Base-by-base conservation (phyloP, 2,113 vertebrate genomes). In the Cyphomyrus plagiostoma region DNA sequence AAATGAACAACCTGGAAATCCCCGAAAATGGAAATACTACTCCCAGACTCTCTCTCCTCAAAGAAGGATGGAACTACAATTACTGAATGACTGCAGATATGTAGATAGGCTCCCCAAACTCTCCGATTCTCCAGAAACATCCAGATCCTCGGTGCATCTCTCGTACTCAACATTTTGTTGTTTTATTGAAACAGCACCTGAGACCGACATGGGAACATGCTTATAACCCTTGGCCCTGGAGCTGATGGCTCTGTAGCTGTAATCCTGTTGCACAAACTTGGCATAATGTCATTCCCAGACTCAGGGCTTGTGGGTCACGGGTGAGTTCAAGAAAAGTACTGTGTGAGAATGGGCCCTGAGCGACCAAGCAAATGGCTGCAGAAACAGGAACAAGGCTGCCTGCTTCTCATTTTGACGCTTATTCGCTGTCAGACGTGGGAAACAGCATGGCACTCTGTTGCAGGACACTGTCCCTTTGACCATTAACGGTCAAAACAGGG, bases 401-500 rank as follows among this genome's bases (percentile, higher is more conserved):
- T 10, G 58, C 21, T 45, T 58, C 62, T 39, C 39, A 74, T 58
- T 62, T 17, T 82, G 52, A 53, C 4, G 21, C 46, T 74, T 45
- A 23, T 52, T 86, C 49, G 5, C 35, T 19, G 48, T 58, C 84
- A 83, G 3, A 30, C 83, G 74, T 87, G 88, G 88, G 74, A 91
- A 87, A 19, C 77, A 83, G 83, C 23, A n/a, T 46, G 19, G 48
- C 30, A 46, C 42, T 30, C 56, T 35, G 10, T n/a, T 56, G 42
- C 49, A 50, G 49, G 30, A n/a, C 7, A 19, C 21, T 74, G 4
- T 9, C 56, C 6, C 45, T 84, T 10, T 92, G 45, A 89, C 93
- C 94, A 94, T 93, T 90, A 87, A 94, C 89, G 92, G 94, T 90
- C 92, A 94, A 42, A n/a, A 91, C 89, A 39, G 13, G 10, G 86